Evolutionary conservation across 2,113 vertebrate genomes (phyloP), one percentile per base, ranked within the genome.

Genomic region (Phalacrocorax aristotelis): DNA sequence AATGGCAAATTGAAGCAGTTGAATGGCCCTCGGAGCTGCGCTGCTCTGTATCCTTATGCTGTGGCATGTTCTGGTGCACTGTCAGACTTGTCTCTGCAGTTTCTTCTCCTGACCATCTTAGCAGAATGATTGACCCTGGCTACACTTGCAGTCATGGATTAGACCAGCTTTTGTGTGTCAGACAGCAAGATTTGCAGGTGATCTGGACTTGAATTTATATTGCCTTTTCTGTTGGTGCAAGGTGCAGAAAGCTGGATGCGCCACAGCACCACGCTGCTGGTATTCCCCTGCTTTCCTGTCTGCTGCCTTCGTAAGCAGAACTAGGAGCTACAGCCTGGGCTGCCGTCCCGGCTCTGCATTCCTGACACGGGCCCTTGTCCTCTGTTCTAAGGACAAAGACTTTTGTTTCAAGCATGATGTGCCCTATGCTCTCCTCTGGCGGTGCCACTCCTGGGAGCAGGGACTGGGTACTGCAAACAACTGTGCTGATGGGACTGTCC

Each of bases 191-290:
- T 52, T 21, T 66, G 64, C 90, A 51, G 55, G 29, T 0, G 2
- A 15, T 38, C 46, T n/a, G 70, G 44, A 5, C 1, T 30, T 22
- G 26, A 54, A 12, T 34, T 36, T 15, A 19, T 34, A 6, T 72
- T 38, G 36, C 69, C n/a, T 58, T 32, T 25, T 21, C 54, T 12
- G 3, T 6, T 2, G 30, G 42, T 2, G 12, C 0, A 1, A 23
- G 44, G 25, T 21, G 27, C 30, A 6, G 74, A n/a, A 52, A 16
- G 69, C 68, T 23, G 46, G n/a, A 5, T 12, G 0, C 0, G 2
- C 19, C 7, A n/a, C 72, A 13, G 61, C 48, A 51, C 38, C 36
- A 2, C 0, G 0, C 30, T 34, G 77, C 75, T 21, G 6, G 0
- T 17, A 4, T 40, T 69, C 11, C 57, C 18, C 68, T 17, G 1